Evolutionary conservation across 2,113 vertebrate species (phyloP).

Genomic region (Halichoeres trimaculatus): DNA sequence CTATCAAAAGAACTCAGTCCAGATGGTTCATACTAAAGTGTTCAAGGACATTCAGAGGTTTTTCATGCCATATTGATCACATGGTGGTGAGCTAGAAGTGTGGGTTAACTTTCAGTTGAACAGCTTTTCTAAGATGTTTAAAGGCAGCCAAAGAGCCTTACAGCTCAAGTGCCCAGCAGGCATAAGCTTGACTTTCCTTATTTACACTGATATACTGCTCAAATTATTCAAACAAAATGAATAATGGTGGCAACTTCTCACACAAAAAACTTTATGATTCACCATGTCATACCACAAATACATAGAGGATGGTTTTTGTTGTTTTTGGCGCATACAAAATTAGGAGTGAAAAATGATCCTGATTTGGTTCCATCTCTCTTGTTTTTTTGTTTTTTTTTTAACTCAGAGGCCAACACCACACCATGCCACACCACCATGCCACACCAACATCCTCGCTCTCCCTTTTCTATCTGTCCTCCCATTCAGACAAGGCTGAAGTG

Average conservation of each 20-base stretch:
- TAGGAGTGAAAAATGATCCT: slow-evolving; percentile 21
- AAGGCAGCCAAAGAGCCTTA: neutral
- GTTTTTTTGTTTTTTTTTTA: slow-evolving; percentile 37
- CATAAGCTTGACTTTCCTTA: neutral
- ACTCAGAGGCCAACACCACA: slow-evolving; percentile 67
- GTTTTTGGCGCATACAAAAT: neutral
- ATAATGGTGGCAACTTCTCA: neutral
- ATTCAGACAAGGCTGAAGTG: slow-evolving; percentile 85
- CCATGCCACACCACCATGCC: slow-evolving; percentile 3
- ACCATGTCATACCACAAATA: slow-evolving; percentile 7
- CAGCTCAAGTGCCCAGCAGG: neutral
- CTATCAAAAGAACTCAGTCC: too few relatives aligned
- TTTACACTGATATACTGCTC: neutral
- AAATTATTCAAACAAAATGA: neutral
- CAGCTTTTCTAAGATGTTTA: slow-evolving; percentile 11
- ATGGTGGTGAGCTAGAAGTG: too few relatives aligned
- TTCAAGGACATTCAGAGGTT: too few relatives aligned
- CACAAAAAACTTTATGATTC: slow-evolving; percentile 12
- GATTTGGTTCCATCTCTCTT: slow-evolving; percentile 24
- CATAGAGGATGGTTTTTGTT: neutral
- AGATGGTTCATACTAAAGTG: too few relatives aligned
- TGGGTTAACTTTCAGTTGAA: neutral
- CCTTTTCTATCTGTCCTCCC: slow-evolving; percentile 71
- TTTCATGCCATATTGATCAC: too few relatives aligned
- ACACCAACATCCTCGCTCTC: slow-evolving; percentile 63